Base-by-base conservation (phyloP, 2,888 invertebrate species). In the Lochmaea crataegi region DNA sequence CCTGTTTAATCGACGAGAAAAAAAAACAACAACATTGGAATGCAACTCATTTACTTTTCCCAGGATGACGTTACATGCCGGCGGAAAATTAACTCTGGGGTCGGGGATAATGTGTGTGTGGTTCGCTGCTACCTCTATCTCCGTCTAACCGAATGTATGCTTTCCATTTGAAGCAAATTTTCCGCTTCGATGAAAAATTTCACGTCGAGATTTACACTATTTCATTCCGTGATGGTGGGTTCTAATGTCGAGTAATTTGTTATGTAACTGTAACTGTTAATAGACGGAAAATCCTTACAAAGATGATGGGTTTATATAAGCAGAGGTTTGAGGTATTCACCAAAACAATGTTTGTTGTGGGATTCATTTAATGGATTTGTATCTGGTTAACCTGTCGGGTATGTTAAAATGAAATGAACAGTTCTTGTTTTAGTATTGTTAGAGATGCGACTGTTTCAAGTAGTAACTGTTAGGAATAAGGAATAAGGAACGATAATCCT, bases 31-130 rank as follows among this genome's bases (percentile, higher is more conserved):
- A 76, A 79, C 78, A 78, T 77, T 77, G 78, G 79, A 81, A 81
- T 81, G 80, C 82, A 81, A 79, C 78, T 82, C 82, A 82, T 82
- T 82, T 81, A 80, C 80, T 76, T 78, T 76, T 74, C 71, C 77
- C 77, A 73, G 72, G 75, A 77, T 76, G 80, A 82, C 80, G 81
- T 79, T 82, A 83, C 82, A 82, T 80, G 83, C 83, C 83, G 83
- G 83, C 83, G 84, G 83, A 84, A 84, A 85, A 84, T 84, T 84
- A 84, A 84, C 82, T 84, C 82, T 80, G 81, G 80, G 82, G 77
- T 71, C 74, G 73, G 76, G 74, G 76, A 73, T 75, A 76, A 73
- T 65, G 51, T 68, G 65, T 64, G 53, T 71, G 78, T 78, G 77
- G 60, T 38, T 60, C 32, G 32, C 6, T 42, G 16, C 41, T 63